Conservation (phyloP, 2,797 vertebrate species). For the Scolopax rusticola region DNA sequence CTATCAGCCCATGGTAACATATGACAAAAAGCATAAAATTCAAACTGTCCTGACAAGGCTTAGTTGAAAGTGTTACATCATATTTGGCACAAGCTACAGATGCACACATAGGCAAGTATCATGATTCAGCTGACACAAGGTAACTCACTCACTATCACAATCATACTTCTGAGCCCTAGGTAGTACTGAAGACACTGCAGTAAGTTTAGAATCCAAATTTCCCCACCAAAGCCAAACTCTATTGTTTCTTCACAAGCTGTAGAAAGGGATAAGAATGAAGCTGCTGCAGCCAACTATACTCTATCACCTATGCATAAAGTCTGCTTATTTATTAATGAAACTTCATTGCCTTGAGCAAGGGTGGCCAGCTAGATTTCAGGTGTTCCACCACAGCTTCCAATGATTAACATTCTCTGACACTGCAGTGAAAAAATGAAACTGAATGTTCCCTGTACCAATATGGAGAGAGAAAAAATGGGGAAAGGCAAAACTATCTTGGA, state of each 20-base stretch:
- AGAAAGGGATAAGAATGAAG: background rate
- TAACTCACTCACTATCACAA: background rate
- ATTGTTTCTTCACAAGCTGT: background rate
- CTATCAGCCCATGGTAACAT: background rate
- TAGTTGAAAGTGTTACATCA: background rate
- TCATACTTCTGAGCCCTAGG: background rate
- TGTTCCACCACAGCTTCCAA: background rate
- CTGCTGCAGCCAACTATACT: background rate
- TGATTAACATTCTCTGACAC: background rate
- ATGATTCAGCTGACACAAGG: background rate
- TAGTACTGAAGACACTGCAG: background rate
- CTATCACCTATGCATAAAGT: background rate
- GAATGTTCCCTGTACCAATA: conserved; percentile 53
- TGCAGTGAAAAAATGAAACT: background rate
- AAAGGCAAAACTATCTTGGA: background rate
- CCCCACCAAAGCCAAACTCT: background rate
- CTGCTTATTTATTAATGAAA: background rate
- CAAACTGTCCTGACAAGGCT: background rate
- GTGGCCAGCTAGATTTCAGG: background rate
- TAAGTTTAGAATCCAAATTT: background rate
- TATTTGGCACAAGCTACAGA: background rate
- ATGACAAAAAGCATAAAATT: background rate
- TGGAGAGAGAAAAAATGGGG: background rate
- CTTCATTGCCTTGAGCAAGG: background rate
- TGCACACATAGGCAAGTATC: accelerated